phyloP scores from a whole-genome alignment of 2,888 invertebrate species.

The Luperina testacea region DNA sequence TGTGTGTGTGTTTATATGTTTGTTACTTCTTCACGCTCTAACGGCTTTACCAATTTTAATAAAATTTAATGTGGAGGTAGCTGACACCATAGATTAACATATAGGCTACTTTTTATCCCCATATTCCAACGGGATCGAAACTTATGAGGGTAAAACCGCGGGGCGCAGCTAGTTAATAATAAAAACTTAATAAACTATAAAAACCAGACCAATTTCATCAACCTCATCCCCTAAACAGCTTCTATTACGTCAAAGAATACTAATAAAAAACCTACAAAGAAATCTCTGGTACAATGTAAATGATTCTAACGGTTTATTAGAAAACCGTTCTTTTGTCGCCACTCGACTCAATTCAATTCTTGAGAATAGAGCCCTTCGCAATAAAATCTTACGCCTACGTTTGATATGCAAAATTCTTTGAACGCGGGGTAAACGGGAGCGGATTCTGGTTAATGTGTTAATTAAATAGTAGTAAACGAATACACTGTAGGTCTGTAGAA shows the following conservation, averaged over 20 bases:
- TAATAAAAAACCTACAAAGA: slow-evolving; percentile 53
- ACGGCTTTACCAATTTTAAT: too few relatives aligned
- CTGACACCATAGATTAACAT: too few relatives aligned
- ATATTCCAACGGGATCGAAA: too few relatives aligned
- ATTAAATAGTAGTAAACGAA: slow-evolving; percentile 30
- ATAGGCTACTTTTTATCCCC: too few relatives aligned
- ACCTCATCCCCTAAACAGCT: neutral
- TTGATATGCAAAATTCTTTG: slow-evolving; percentile 83
- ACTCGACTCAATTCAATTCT: slow-evolving; percentile 68
- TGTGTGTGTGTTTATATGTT: too few relatives aligned
- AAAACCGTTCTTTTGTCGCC: slow-evolving; percentile 61
- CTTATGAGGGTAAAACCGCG: too few relatives aligned
- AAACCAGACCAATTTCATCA: neutral
- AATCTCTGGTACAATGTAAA: slow-evolving; percentile 58
- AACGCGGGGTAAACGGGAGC: slow-evolving; percentile 63
- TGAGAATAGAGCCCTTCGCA: slow-evolving; percentile 73
- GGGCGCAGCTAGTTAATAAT: neutral
- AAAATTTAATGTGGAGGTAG: too few relatives aligned
- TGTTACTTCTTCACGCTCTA: too few relatives aligned
- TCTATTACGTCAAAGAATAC: slow-evolving; percentile 32
- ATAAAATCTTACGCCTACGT: slow-evolving; percentile 85
- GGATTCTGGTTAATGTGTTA: slow-evolving; percentile 70
- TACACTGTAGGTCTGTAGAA: slow-evolving; percentile 4
- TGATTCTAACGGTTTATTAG: slow-evolving; percentile 61
- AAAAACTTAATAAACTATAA: neutral